These are phyloP conservation scores for Macrosteles quadrilineatus DNA, from an alignment of 1,140 invertebrate genomes.

Conservation along the genomic window DNA sequence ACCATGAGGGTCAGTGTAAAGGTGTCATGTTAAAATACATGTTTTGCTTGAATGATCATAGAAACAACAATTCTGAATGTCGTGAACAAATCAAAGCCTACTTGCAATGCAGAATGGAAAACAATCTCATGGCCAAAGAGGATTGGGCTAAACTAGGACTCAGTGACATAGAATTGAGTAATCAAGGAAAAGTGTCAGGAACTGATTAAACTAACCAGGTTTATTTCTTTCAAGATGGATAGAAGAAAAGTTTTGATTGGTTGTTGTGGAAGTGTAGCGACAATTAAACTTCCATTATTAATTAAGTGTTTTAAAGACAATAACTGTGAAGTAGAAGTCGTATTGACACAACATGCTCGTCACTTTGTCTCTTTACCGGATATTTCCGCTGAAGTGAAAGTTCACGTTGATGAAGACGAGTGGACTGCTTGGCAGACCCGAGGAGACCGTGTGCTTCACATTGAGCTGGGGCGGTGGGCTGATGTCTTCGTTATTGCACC, in stretches of 20 bases:
- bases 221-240: constrained; percentile 8
- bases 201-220: neutral
- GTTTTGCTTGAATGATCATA: constrained; percentile 76
- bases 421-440: constrained; percentile 89
- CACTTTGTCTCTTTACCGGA: constrained; percentile 79
- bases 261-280: constrained; percentile 90
- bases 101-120: constrained; percentile 90
- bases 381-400: constrained; percentile 56
- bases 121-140: constrained; percentile 89
- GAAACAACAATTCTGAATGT: constrained; percentile 75
- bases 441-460: constrained; percentile 95
- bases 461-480: constrained; percentile 95
- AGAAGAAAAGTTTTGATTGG: constrained; percentile 70
- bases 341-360: constrained; percentile 80
- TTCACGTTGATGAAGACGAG: constrained; percentile 84
- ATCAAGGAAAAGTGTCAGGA: neutral
- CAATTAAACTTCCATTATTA: constrained; percentile 72
- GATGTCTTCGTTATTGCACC: constrained; percentile 93
- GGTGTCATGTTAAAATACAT: constrained; percentile 86
- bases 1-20: constrained; percentile 90
- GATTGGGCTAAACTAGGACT: constrained; percentile 87
- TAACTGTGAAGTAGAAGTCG: constrained; percentile 63
- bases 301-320: constrained; percentile 25
- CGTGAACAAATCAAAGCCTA: constrained; percentile 79
- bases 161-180: constrained; percentile 44